Evolutionary conservation across 2,888 invertebrate genomes (phyloP).

Genomic region (Caenorhabditis sp.): DNA sequence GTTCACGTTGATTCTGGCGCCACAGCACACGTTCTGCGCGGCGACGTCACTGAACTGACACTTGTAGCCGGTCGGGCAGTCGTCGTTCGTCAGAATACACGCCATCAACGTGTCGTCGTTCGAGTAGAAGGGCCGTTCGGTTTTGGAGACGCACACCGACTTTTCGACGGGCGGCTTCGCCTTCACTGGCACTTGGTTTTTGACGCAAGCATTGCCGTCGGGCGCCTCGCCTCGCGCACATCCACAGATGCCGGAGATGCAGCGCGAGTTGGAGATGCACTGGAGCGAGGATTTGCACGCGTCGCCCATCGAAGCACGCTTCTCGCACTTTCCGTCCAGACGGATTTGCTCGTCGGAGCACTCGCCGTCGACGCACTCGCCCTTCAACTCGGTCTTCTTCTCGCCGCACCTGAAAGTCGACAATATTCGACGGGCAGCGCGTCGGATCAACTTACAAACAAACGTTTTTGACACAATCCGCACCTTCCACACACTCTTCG

Average conservation of each 20-base stretch:
- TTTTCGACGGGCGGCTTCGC: neutral
- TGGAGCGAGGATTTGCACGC: slow-evolving; percentile 62
- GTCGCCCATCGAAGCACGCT: slow-evolving; percentile 61
- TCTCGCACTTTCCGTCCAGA: slow-evolving; percentile 61
- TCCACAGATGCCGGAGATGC: slow-evolving; percentile 60
- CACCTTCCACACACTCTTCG: slow-evolving; percentile 65
- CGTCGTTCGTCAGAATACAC: slow-evolving; percentile 52
- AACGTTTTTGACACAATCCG: slow-evolving; percentile 54
- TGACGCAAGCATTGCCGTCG: slow-evolving; percentile 44
- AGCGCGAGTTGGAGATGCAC: slow-evolving; percentile 62
- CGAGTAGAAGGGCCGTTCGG: slow-evolving; percentile 51
- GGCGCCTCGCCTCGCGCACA: slow-evolving; percentile 60
- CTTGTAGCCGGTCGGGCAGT: slow-evolving; percentile 59
- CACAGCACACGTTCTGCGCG: slow-evolving; percentile 63
- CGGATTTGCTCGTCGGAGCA: slow-evolving; percentile 59
- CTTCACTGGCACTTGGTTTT: slow-evolving; percentile 11
- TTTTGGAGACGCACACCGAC: slow-evolving; percentile 31
- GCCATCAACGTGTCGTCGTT: slow-evolving; percentile 19
- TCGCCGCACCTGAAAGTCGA: slow-evolving; percentile 54
- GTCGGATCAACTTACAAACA: slow-evolving; percentile 56
- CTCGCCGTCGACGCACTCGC: slow-evolving; percentile 59
- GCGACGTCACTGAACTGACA: slow-evolving; percentile 59
- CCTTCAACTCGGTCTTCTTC: slow-evolving; percentile 52
- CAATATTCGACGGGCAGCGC: too few species aligned
- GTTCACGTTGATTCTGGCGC: slow-evolving; percentile 6